Percentiles rank a stretch among this genome's conserved stretches.
These are phyloP conservation scores for Acanthochromis polyacanthus DNA, from an alignment of 2,113 vertebrate species.

Conservation along the genomic window DNA sequence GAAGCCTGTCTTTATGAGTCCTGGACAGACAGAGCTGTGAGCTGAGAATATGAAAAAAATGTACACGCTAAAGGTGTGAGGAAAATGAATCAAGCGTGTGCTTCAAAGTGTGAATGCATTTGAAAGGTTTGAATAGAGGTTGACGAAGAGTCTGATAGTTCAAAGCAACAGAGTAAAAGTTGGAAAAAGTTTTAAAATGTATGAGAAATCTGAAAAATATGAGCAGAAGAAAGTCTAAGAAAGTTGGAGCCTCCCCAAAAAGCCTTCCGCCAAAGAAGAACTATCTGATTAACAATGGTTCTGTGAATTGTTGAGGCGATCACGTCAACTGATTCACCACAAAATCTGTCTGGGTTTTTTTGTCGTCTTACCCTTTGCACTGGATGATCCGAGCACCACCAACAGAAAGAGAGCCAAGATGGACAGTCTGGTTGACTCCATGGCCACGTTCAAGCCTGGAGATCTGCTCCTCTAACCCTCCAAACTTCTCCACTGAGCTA, in stretches of 20 bases:
- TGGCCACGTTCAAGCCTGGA: slow-evolving; percentile 14
- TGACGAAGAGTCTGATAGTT: too few relatives aligned
- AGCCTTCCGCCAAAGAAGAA: too few relatives aligned
- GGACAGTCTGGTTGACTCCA: slow-evolving; percentile 42
- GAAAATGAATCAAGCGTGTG: neutral
- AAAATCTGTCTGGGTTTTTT: too few relatives aligned
- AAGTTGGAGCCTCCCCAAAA: neutral
- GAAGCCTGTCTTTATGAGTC: neutral
- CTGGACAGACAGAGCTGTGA: neutral
- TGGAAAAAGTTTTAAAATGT: neutral
- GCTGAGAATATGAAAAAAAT: neutral
- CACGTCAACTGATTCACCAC: too few relatives aligned
- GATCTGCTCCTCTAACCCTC: neutral
- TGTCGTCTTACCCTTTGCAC: slow-evolving; percentile 60
- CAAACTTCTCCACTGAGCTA: neutral
- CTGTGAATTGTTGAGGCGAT: too few relatives aligned
- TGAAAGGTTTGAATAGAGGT: neutral
- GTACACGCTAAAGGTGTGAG: neutral
- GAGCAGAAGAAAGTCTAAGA: neutral
- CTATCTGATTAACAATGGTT: neutral
- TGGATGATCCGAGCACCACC: slow-evolving; percentile 22
- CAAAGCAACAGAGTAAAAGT: too few relatives aligned
- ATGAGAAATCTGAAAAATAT: neutral
- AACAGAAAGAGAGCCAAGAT: slow-evolving; percentile 43
- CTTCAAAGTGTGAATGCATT: neutral